phyloP scores from a whole-genome alignment of 2,113 vertebrate genomes.

The Trichechus manatus region DNA sequence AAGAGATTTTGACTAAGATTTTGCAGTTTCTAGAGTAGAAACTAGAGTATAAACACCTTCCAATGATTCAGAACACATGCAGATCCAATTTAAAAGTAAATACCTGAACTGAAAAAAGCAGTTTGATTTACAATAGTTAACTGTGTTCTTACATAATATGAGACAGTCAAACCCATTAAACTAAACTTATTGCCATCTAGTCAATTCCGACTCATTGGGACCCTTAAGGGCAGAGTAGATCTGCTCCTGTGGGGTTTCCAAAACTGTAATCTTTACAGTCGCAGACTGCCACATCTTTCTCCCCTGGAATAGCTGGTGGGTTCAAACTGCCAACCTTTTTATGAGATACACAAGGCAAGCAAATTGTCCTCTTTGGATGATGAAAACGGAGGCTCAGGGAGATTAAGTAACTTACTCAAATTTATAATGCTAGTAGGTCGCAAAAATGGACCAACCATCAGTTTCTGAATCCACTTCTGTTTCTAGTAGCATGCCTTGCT shows the following conservation, averaged over 20 bases:
- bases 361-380: not conserved
- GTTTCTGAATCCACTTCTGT: not conserved
- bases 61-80: not conserved
- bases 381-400: not conserved
- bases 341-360: not conserved
- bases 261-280: not conserved
- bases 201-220: not conserved
- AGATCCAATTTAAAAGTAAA: conserved; percentile 31
- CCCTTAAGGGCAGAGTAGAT: not conserved
- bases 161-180: not conserved
- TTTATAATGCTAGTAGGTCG: not conserved
- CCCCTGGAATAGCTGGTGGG: not conserved
- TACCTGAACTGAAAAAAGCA: not conserved
- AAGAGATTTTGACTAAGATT: not conserved
- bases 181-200: not conserved
- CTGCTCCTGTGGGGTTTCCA: not conserved
- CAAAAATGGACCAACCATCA: not conserved
- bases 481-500: not conserved
- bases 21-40: too few relatives aligned
- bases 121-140: conserved; percentile 1
- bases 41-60: not conserved
- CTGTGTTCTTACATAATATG: not conserved
- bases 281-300: not conserved
- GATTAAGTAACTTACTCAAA: not conserved
- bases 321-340: not conserved